Conservation (phyloP, 2,113 vertebrate species). For the Eupsittula cactorum region DNA sequence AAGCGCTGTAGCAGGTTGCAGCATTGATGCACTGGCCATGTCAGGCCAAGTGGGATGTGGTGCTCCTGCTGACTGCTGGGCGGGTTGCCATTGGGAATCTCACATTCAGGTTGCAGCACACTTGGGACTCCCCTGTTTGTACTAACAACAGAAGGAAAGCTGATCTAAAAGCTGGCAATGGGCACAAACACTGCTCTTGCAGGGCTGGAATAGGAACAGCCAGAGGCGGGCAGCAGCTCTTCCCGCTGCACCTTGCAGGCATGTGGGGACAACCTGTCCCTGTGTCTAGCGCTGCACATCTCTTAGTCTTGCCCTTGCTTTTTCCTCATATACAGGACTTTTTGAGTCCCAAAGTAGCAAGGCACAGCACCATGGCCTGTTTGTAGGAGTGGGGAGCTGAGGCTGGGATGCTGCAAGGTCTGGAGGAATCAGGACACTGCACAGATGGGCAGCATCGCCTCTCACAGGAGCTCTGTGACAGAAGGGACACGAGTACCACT, state of each 20-base stretch:
- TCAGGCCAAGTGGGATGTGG: slow-evolving; percentile 1
- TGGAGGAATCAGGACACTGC: neutral
- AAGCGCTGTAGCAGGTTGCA: neutral
- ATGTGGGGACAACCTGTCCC: rapidly evolving
- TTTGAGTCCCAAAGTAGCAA: neutral
- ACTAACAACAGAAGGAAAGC: neutral
- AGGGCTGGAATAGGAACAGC: neutral
- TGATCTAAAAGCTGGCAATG: neutral
- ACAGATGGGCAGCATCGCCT: neutral
- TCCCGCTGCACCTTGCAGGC: rapidly evolving
- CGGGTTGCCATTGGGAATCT: slow-evolving; percentile 23
- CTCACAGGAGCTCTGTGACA: rapidly evolving
- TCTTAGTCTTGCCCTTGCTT: neutral
- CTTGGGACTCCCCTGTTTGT: slow-evolving; percentile 41
- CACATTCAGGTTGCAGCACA: neutral
- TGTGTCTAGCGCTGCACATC: rapidly evolving
- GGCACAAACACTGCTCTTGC: neutral
- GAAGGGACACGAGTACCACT: rapidly evolving
- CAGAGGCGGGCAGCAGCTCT: neutral
- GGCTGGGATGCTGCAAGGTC: neutral
- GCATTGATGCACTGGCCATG: neutral
- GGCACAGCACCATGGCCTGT: neutral
- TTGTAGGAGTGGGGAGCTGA: neutral
- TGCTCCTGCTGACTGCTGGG: slow-evolving; percentile 47
- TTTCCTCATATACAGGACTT: neutral